phyloP scores from a whole-genome alignment of 2,797 vertebrate species.

The Halcyon smyrnensis region DNA sequence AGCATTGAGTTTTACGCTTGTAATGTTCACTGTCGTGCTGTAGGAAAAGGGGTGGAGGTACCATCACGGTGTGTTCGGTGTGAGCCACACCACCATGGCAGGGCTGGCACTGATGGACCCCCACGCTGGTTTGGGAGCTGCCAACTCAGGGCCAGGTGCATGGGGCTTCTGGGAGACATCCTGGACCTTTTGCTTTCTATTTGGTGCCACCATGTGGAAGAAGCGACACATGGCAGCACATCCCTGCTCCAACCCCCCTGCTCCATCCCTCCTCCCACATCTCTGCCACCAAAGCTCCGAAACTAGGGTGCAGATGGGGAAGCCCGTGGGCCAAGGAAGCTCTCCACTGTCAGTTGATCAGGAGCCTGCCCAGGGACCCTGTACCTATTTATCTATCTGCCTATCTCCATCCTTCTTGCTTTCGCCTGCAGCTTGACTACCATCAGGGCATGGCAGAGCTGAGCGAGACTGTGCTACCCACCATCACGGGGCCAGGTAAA shows the following conservation, averaged over 20 bases:
- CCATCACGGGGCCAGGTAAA: fast-evolving
- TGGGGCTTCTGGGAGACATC: fast-evolving
- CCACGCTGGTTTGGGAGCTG: not conserved
- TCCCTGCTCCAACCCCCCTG: not conserved
- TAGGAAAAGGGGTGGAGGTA: not conserved
- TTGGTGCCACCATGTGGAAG: constrained; percentile 65
- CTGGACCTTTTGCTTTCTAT: not conserved
- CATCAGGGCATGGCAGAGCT: fast-evolving
- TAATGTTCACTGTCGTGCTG: fast-evolving
- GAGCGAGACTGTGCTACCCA: not conserved
- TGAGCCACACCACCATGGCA: not conserved
- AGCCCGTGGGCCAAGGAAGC: not conserved
- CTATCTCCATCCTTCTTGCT: not conserved
- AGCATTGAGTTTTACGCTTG: fast-evolving
- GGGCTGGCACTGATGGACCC: not conserved
- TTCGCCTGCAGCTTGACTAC: not conserved
- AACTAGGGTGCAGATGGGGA: not conserved
- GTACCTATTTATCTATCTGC: not conserved
- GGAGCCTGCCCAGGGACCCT: not conserved
- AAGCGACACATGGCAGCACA: not conserved
- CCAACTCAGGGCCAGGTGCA: not conserved
- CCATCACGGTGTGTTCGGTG: not conserved
- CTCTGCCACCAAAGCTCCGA: not conserved
- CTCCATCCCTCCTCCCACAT: no score
- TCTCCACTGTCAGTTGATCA: not conserved